Base-by-base conservation (phyloP, 1,140 invertebrate genomes). In the Pogonomyrmex barbatus region DNA sequence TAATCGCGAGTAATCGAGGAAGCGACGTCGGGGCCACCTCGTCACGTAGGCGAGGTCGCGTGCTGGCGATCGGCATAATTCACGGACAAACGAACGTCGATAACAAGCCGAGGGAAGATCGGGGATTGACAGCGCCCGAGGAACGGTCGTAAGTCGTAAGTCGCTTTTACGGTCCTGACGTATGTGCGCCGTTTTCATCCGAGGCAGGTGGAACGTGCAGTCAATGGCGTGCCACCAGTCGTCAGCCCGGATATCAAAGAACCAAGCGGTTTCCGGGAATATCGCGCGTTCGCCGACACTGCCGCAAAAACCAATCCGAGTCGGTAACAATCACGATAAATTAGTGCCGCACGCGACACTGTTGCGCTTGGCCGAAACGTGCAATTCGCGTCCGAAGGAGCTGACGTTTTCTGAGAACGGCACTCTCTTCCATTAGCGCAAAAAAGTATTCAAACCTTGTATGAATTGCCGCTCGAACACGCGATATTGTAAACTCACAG, bases 61-160 rank as follows among this genome's bases (percentile, higher is more conserved):
- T 85, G 86, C 36, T 76, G 42, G 36, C 56, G 65, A 79, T 78
- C 65, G 73, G 33, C 65, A 87, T 71, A 85, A 87, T 89, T 87
- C 86, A 78, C 42, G 71, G 78, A 45, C 75, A 77, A 83, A 86
- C 63, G 79, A 88, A 78, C 56, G 71, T 54, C 83, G 45, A 77
- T 88, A 86, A 75, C 62, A 56, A 86, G 62, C 17, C 30, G 5
- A 24, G 24, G 24, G 24, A 24, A 24, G 24, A 24, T 24, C 24
- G 24, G 4, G 47, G 54, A 89, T 85, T 45, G 88, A 88, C 50
- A 71, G 62, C 56, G 36, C 17, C 60, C 39, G 8, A 24, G 24
- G 42, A 54, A 56, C 62, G 50, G 50, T 39, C 50, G 33, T 67
- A 71, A 5, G 83, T 24, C 24, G 24, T 24, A 24, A 63, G 79